Conservation (phyloP, 2,797 vertebrate species). For the Sebastes steindachneri region DNA sequence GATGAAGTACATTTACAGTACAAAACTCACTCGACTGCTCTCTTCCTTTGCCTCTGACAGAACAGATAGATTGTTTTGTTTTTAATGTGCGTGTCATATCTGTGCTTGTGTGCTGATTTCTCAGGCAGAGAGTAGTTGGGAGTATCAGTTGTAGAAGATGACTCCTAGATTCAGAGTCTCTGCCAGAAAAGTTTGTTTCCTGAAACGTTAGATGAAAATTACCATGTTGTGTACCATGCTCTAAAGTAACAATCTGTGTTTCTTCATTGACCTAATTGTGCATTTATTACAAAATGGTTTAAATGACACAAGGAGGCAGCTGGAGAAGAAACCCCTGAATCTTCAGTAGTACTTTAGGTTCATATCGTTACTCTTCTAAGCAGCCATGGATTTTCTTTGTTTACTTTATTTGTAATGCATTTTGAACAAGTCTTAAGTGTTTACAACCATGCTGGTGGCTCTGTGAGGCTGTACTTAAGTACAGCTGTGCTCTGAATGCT, state of each 20-base stretch:
- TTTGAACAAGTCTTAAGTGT: neutral
- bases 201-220: neutral
- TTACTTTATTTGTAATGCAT: neutral
- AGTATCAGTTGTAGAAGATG: neutral
- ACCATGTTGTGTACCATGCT: neutral
- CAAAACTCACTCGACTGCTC: slow-evolving; percentile 53
- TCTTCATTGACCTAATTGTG: neutral
- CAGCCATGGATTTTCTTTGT: neutral
- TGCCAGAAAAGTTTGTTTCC: neutral
- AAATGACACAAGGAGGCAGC: neutral
- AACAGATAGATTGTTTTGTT: neutral
- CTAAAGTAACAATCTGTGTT: neutral
- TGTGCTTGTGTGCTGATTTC: neutral
- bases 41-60: slow-evolving; percentile 26
- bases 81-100: neutral
- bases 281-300: neutral
- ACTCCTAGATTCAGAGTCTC: neutral
- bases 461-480: neutral
- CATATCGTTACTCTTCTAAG: neutral
- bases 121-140: neutral
- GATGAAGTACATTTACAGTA: slow-evolving; percentile 86
- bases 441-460: neutral
- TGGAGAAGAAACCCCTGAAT: neutral
- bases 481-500: neutral
- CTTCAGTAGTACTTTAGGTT: neutral